Evolutionary conservation across 2,888 invertebrate species (phyloP).

Genomic region (Pachliopta kotzebuea): DNA sequence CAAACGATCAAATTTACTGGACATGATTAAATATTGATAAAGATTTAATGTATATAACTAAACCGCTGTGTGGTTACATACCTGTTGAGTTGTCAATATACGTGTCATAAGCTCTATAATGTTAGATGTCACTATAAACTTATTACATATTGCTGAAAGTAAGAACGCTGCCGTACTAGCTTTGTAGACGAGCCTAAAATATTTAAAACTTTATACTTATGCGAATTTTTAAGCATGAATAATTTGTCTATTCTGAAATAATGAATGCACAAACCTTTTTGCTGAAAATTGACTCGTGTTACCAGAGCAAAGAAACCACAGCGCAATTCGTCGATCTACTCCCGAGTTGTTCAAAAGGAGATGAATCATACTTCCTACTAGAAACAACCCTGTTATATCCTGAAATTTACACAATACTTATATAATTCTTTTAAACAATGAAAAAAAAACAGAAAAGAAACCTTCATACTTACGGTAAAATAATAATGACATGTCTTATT

Average conservation of each 20-base stretch:
- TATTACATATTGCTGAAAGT: conserved; percentile 53
- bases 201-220: not conserved
- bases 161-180: conserved; percentile 52
- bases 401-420: conserved; percentile 39
- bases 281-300: conserved; percentile 44
- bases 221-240: not conserved
- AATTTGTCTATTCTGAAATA: not conserved
- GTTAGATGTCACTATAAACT: conserved; percentile 46
- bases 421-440: not conserved
- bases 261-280: conserved; percentile 41
- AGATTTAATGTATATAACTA: too few species aligned
- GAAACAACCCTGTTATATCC: conserved; percentile 50
- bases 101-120: conserved; percentile 46
- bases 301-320: conserved; percentile 50
- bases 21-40: too few species aligned
- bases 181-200: conserved; percentile 58
- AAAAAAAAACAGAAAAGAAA: not conserved
- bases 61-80: conserved; percentile 30
- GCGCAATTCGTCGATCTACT: conserved; percentile 51
- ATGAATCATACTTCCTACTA: conserved; percentile 50
- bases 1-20: conserved; percentile 5
- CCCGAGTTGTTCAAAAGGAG: conserved; percentile 57
- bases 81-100: conserved; percentile 42
- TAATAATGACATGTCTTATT: conserved; percentile 37
- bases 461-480: conserved; percentile 49